Evolutionary conservation across 2,888 invertebrate genomes (phyloP).

Genomic region (Mythimna lalbum): DNA sequence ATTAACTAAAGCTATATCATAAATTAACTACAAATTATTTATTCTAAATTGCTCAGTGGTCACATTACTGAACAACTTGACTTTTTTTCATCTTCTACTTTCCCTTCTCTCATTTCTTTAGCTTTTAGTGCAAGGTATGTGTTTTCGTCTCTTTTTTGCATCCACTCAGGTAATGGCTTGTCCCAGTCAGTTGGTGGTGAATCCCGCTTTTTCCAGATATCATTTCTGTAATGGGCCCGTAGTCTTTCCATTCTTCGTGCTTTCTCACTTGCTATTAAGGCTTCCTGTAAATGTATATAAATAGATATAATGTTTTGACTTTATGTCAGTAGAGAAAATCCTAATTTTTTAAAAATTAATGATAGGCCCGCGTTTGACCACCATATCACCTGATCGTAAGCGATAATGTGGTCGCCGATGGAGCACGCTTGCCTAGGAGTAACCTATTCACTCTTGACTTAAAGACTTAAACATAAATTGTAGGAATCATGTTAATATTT

Average conservation of each 20-base stretch:
- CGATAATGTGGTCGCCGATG: no score
- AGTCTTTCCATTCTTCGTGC: conserved; percentile 92
- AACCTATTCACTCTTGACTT: no score
- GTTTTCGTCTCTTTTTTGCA: conserved; percentile 92
- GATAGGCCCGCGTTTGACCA: no score
- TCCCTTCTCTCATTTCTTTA: conserved; percentile 90
- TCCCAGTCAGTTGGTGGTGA: conserved; percentile 96
- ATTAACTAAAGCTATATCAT: conserved; percentile 42
- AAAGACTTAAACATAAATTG: no score
- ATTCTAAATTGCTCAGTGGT: conserved; percentile 52
- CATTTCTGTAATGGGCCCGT: conserved; percentile 93
- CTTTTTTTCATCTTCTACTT: conserved; percentile 68
- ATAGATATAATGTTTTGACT: not conserved
- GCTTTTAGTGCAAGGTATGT: conserved; percentile 92
- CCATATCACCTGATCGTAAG: no score
- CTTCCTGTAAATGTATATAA: conserved; percentile 82
- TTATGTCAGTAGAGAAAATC: no score
- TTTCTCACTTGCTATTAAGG: conserved; percentile 94
- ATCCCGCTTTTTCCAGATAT: conserved; percentile 94
- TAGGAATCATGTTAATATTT: no score
- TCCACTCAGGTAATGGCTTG: conserved; percentile 94
- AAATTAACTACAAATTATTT: conserved; percentile 53
- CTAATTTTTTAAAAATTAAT: no score
- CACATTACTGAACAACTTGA: conserved; percentile 82
- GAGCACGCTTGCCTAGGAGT: no score